Evolutionary conservation across 35 echinoderm and acorn worm genomes (phyloP), one percentile per base, ranked within the genome.

Genomic region (Hemicentrotus pulcherrimus): DNA sequence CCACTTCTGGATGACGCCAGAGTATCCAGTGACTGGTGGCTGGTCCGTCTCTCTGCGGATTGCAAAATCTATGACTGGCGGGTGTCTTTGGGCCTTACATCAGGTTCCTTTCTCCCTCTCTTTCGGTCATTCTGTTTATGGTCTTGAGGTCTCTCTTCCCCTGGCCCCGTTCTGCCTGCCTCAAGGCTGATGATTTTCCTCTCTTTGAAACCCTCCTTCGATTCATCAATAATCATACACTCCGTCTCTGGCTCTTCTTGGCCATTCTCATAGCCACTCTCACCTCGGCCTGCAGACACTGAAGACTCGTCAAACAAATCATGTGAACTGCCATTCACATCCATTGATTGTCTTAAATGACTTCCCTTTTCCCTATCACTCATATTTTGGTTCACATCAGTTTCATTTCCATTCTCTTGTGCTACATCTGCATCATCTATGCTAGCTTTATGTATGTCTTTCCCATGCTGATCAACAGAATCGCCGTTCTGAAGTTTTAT

Each of bases 11-110:
- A 93, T 58, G 48, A 93, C 16, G 46, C 30, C 11, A 6, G 32
- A 24, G 91, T 93, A 31, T 93, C 91, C 46, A 58, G n/a, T 13
- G 91, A 93, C 48, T 93, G 91, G 46, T 93, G 91, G 91, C 91
- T 93, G 91, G 2, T 58, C 46, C 46, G 45, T 31, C 48, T 11
- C 91, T 93, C 91, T 31, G 91, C 32, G 58, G 47, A 33, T 78
- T 78, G 22, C 65, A 78, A n/a, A 2, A 15, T 22, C 19, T 78
- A 22, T 16, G 91, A 28, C 48, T 58, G 46, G 13, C 41, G 91
- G 48, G 48, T 93, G n/a, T 93, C 48, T 47, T 93, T 93, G 45
- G 91, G 91, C 24, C 91, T 47, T 4, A 93, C 91, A 48, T 93
- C 91, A 11, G 91, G 91, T 47, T 93, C 46, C 46, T 58, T 93